Base-by-base conservation (phyloP, 35 echinoderm and acorn worm species). In the Heliocidaris erythrogramma region DNA sequence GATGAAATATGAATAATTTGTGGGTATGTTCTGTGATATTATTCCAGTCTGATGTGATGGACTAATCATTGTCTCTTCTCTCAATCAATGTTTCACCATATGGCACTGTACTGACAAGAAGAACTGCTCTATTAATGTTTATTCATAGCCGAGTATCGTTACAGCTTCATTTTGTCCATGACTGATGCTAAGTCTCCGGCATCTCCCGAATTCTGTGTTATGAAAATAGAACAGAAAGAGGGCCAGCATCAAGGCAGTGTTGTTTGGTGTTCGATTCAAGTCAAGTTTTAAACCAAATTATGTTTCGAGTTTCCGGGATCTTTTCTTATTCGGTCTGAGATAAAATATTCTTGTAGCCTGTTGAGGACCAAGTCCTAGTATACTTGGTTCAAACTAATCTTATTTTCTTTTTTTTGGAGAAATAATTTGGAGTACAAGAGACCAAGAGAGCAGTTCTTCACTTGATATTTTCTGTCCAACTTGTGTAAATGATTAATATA, bases 111-210 rank as follows among this genome's bases (percentile, higher is more conserved):
- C n/a, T 78, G 65, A n/a, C 21, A 78, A 27, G 65, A 78, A 78
- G 65, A 78, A 78, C 65, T 78, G 65, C 27, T 78, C 65, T 78
- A 4, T 78, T 78, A 78, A n/a, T 27, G 65, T 78, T 78, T 78
- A 78, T 78, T 78, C 18, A 78, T 78, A 7, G 21, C 18, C 8
- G 65, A 78, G 65, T 78, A 27, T 78, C 24, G n/a, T 92, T 48
- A 92, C 31, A 92, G 91, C 91, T 92, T 92, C 91, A 92, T 92
- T 56, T 92, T 92, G 91, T 92, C 91, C 91, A 92, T 92, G 91
- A 92, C 91, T 92, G 91, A 92, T 92, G 91, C 91, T 30, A 92
- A n/a, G 21, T 92, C 91, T 59, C 48, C 48, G 9, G n/a, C 91
- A 92, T 32, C 48, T 59, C 30, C 48, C 5, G 30, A 11, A 30